A percentile compares a stretch with the other conserved stretches of the same genome.
Evolutionary conservation across 2,113 vertebrate species (phyloP).

Genomic region (Crypturellus undulatus): DNA sequence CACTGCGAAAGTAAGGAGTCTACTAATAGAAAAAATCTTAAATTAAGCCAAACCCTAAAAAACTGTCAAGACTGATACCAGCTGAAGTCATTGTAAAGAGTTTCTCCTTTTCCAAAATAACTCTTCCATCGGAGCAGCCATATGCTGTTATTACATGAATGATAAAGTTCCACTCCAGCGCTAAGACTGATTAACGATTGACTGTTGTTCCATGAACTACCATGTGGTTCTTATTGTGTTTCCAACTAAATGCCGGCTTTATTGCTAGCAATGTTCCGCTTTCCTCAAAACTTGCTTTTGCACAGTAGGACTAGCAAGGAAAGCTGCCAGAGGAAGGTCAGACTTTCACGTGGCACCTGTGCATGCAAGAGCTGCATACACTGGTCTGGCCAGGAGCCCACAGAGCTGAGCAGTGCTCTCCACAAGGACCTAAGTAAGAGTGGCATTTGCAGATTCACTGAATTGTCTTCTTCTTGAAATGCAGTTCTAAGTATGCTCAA

Average conservation of each 20-base stretch:
- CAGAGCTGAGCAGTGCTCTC: rapidly evolving
- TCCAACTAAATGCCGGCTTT: neutral
- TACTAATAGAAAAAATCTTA: neutral
- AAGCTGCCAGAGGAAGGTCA: neutral
- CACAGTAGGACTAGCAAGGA: neutral
- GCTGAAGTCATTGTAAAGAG: neutral
- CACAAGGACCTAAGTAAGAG: neutral
- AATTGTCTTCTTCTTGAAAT: neutral
- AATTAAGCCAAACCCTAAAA: neutral
- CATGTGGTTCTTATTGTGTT: neutral
- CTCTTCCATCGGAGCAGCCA: neutral
- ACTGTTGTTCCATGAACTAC: neutral
- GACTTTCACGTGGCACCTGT: neutral
- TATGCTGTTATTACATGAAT: neutral
- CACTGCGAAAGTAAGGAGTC: neutral
- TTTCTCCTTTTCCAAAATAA: neutral
- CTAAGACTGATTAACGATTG: neutral
- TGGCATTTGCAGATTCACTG: neutral
- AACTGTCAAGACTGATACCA: neutral
- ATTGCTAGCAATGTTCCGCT: neutral
- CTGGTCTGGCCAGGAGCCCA: neutral
- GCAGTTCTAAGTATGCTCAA: neutral
- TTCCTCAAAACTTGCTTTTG: neutral
- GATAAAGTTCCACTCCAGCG: neutral
- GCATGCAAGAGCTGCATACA: neutral